A percentile compares a stretch with the other conserved stretches of the same genome.
Conservation (phyloP, 1,140 invertebrate genomes). For the Hyposmocoma kahamanoa region DNA sequence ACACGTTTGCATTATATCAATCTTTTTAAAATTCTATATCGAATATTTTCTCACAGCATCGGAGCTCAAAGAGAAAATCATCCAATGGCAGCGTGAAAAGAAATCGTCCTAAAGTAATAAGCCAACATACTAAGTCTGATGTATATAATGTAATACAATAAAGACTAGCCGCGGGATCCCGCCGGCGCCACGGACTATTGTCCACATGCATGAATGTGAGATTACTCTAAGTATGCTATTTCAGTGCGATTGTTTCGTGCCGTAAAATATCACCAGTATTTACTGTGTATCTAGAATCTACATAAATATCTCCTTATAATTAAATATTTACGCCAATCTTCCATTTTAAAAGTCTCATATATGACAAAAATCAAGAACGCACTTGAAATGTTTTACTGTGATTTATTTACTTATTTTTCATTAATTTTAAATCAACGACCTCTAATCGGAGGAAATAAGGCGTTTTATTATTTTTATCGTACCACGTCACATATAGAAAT, state of each 20-base stretch:
- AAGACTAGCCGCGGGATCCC: conserved; percentile 44
- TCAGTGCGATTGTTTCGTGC: conserved; percentile 22
- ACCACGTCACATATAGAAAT: not conserved
- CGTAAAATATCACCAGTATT: conserved; percentile 7
- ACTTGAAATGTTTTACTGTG: conserved; percentile 2
- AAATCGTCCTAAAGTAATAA: conserved; percentile 62
- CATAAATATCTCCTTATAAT: too few relatives aligned
- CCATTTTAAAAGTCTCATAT: too few relatives aligned
- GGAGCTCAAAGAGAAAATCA: conserved; percentile 86
- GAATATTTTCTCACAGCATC: conserved; percentile 75
- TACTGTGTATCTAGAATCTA: not conserved
- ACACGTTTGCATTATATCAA: too few relatives aligned
- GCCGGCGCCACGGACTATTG: conserved; percentile 47
- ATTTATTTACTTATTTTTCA: conserved; percentile 2
- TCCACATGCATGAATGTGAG: conserved; percentile 52
- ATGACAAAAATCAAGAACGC: too few relatives aligned
- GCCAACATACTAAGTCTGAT: conserved; percentile 56
- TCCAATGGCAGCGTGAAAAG: conserved; percentile 85
- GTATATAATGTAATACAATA: conserved; percentile 55
- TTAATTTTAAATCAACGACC: not conserved
- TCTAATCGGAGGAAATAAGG: not conserved
- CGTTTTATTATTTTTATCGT: not conserved
- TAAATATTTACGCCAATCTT: too few relatives aligned
- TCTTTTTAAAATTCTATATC: too few relatives aligned
- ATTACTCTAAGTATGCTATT: conserved; percentile 48